Percentiles rank a stretch among this genome's conserved stretches.
Conservation (phyloP, 2,797 vertebrate genomes). For the Silurus aristotelis region DNA sequence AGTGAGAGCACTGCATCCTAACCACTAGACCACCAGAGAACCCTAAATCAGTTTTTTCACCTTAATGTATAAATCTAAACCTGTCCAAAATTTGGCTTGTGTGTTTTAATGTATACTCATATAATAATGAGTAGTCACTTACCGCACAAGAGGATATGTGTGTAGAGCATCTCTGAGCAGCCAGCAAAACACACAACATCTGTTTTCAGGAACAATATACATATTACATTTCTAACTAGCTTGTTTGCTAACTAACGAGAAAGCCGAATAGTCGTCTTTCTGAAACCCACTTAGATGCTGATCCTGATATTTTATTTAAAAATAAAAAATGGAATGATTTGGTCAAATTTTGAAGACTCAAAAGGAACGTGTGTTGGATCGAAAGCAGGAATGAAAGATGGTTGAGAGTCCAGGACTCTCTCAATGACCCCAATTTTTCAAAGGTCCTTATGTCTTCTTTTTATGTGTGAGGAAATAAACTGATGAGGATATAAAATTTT, state of each 20-base stretch:
- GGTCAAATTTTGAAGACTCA: background rate
- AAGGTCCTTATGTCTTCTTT: constrained; percentile 33
- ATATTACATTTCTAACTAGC: background rate
- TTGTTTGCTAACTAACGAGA: background rate
- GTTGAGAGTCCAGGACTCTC: constrained; percentile 4
- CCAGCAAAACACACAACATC: background rate
- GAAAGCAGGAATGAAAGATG: background rate
- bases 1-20: no score
- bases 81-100: no score
- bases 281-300: no score
- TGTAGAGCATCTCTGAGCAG: background rate
- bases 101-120: no score
- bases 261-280: background rate
- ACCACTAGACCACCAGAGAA: no score
- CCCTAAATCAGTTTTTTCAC: no score
- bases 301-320: background rate
- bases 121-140: no score
- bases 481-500: constrained; percentile 54
- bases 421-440: constrained; percentile 24
- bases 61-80: no score
- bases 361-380: background rate
- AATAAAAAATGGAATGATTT: background rate
- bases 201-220: background rate
- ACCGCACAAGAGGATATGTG: background rate
- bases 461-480: constrained; percentile 56